Evolutionary conservation across 2,113 vertebrate species (phyloP).

Genomic region (Vireo altiloquus): DNA sequence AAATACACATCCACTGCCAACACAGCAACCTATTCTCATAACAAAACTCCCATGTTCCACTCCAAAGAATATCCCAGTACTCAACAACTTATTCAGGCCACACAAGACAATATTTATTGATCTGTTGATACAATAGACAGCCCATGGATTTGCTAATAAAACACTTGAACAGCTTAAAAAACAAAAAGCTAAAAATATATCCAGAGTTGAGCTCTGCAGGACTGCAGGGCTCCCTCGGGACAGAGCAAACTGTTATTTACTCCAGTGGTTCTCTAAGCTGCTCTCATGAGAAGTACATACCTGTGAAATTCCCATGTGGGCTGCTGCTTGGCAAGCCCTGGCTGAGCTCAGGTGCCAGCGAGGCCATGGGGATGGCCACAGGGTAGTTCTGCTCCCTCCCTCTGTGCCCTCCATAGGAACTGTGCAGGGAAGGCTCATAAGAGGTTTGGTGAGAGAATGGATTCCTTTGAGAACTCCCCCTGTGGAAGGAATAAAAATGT

Average conservation of each 20-base stretch:
- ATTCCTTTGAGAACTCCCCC: not conserved
- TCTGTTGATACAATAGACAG: not conserved
- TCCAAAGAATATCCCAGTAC: not conserved
- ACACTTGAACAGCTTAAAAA: not conserved
- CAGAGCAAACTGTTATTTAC: not conserved
- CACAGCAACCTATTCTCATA: not conserved
- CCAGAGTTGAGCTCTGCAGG: not conserved
- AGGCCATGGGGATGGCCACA: conserved; percentile 42
- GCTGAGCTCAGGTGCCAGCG: not conserved
- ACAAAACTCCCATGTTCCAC: not conserved
- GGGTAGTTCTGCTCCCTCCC: not conserved
- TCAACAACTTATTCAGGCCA: not conserved
- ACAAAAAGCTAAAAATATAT: not conserved
- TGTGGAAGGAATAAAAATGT: not conserved
- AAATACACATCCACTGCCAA: not conserved
- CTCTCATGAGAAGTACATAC: conserved; percentile 36
- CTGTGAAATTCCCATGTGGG: not conserved
- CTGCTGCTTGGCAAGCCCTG: not conserved
- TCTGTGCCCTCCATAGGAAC: not conserved
- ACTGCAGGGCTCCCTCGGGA: not conserved
- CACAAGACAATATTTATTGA: not conserved
- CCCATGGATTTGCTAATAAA: not conserved
- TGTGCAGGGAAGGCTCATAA: not conserved
- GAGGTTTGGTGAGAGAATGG: not conserved
- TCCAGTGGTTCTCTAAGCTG: not conserved